These are phyloP conservation scores for Magallana gigas DNA, from an alignment of 1,140 invertebrate genomes.

Conservation along the genomic window DNA sequence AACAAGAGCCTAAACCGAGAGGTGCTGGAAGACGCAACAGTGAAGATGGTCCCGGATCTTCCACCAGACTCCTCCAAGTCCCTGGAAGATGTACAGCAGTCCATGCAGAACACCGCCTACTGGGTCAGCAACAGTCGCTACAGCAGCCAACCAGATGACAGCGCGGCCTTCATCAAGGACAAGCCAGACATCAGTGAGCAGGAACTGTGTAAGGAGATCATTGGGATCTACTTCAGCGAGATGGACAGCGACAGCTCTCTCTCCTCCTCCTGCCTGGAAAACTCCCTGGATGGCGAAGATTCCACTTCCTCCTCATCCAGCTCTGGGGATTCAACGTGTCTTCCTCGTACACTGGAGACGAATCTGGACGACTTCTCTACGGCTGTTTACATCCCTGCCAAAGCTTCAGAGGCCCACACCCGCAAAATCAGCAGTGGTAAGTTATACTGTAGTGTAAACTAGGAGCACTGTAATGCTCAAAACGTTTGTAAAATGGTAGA, in stretches of 20 bases:
- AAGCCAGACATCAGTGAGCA: slow-evolving; percentile 45
- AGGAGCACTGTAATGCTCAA: no score
- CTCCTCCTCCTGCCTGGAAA: slow-evolving; percentile 55
- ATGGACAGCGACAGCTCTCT: slow-evolving; percentile 54
- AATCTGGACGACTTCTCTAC: slow-evolving; percentile 50
- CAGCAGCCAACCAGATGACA: slow-evolving; percentile 49
- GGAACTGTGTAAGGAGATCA: slow-evolving; percentile 56
- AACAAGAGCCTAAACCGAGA: slow-evolving; percentile 22
- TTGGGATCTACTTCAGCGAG: slow-evolving; percentile 58
- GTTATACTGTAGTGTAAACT: background rate
- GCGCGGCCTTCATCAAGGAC: slow-evolving; percentile 33
- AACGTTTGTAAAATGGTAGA: no score
- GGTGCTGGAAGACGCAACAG: background rate
- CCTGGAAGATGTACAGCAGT: slow-evolving; percentile 44
- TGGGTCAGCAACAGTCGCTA: slow-evolving; percentile 57
- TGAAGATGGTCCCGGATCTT: slow-evolving; percentile 20
- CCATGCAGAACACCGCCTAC: slow-evolving; percentile 58
- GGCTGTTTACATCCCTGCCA: slow-evolving; percentile 51
- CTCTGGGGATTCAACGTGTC: slow-evolving; percentile 32
- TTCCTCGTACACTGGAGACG: slow-evolving; percentile 43
- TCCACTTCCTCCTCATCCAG: background rate
- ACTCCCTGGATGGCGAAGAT: slow-evolving; percentile 45
- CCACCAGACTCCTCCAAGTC: slow-evolving; percentile 47
- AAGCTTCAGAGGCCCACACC: slow-evolving; percentile 52
- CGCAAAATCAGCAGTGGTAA: slow-evolving; percentile 56